Conservation (phyloP, 2,113 vertebrate genomes). For the Isichthys henryi region DNA sequence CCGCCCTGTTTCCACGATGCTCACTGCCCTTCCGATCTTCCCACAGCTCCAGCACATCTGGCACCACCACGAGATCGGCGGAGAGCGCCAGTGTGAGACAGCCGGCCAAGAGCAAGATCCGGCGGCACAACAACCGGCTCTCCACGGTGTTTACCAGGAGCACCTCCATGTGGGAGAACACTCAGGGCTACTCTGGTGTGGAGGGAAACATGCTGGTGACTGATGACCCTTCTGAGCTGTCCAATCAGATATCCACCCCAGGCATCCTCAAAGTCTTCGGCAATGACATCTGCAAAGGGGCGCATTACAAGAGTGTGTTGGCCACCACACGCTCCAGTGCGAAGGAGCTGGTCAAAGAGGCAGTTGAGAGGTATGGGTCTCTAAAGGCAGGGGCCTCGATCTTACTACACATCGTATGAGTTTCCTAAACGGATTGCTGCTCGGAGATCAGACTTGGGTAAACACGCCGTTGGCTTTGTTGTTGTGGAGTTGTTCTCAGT, state of each 20-base stretch:
- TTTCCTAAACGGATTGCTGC: neutral
- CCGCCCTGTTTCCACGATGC: neutral
- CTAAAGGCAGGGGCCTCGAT: neutral
- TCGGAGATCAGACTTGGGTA: neutral
- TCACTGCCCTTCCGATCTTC: neutral
- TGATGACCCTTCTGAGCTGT: slow-evolving; percentile 65
- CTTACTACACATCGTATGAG: neutral
- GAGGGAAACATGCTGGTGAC: slow-evolving; percentile 30
- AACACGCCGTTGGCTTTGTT: neutral
- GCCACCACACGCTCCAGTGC: slow-evolving; percentile 66
- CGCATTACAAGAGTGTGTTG: slow-evolving; percentile 68
- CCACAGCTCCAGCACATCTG: slow-evolving; percentile 53
- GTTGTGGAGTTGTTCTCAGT: neutral
- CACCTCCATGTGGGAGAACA: slow-evolving; percentile 17
- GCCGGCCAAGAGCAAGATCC: slow-evolving; percentile 55
- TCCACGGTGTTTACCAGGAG: slow-evolving; percentile 58
- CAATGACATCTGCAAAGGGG: slow-evolving; percentile 62
- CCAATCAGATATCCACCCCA: slow-evolving; percentile 65
- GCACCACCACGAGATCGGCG: slow-evolving; percentile 38
- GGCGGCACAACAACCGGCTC: slow-evolving; percentile 57
- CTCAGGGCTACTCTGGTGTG: slow-evolving; percentile 31
- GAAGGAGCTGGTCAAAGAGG: slow-evolving; percentile 69
- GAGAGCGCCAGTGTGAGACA: slow-evolving; percentile 47
- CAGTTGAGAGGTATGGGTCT: slow-evolving; percentile 61
- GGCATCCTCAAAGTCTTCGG: slow-evolving; percentile 73